Conservation (phyloP, 2,113 vertebrate genomes). For the Nanger granti region DNA sequence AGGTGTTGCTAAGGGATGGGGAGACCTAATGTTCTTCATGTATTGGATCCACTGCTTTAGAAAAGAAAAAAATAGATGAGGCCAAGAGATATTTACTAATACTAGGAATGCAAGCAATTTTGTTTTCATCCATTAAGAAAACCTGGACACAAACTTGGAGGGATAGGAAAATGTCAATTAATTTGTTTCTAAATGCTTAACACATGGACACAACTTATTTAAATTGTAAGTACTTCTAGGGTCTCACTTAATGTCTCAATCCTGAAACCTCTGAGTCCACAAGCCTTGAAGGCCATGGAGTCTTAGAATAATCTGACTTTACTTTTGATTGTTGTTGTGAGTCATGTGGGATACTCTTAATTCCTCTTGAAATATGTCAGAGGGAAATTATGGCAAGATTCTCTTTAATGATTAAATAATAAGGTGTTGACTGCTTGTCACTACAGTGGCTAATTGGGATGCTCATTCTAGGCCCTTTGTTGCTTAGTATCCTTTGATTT, state of each 20-base stretch:
- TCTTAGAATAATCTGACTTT: conserved; percentile 4
- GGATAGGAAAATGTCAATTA: conserved; percentile 10
- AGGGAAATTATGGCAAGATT: conserved; percentile 51
- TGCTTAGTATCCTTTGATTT: conserved; percentile 48
- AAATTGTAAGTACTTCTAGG: conserved; percentile 35
- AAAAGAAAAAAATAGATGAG: not conserved
- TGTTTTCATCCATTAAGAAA: conserved; percentile 10
- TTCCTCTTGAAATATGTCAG: conserved; percentile 49
- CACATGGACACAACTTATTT: not conserved
- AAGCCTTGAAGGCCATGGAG: not conserved
- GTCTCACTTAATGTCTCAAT: conserved; percentile 21
- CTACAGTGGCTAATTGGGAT: conserved; percentile 69
- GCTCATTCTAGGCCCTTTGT: conserved; percentile 47
- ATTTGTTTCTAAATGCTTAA: conserved; percentile 27
- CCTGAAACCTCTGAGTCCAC: not conserved
- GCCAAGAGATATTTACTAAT: conserved; percentile 17
- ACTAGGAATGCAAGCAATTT: conserved; percentile 7
- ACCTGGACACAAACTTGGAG: not conserved
- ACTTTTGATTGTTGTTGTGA: conserved; percentile 31
- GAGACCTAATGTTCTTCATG: not conserved
- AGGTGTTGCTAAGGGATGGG: not conserved
- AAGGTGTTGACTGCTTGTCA: conserved; percentile 76
- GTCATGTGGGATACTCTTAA: conserved; percentile 26
- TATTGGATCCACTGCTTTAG: not conserved
- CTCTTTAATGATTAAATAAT: conserved; percentile 75